These are phyloP conservation scores for Invenusta paracnida DNA, from an alignment of 2,888 invertebrate genomes.

Conservation along the genomic window DNA sequence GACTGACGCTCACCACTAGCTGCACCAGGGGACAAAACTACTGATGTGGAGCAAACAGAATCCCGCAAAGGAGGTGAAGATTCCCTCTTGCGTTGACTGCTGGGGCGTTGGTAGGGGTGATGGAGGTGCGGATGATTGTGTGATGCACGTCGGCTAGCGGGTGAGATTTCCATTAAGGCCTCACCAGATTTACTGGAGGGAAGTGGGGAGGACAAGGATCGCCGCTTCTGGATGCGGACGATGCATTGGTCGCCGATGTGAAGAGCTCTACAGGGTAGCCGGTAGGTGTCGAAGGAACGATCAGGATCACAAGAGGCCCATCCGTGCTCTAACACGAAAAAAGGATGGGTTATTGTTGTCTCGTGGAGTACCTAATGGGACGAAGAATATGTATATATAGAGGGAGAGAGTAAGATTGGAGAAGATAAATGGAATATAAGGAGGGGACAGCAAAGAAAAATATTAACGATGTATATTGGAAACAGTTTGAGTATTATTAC, in stretches of 20 bases:
- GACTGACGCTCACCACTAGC: too few relatives aligned
- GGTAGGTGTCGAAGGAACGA: neutral
- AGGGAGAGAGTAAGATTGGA: too few relatives aligned
- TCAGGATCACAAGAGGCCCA: constrained; percentile 2
- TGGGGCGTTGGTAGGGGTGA: neutral
- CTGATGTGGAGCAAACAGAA: too few relatives aligned
- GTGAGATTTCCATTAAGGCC: neutral
- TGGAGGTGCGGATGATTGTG: neutral
- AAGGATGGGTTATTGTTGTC: neutral
- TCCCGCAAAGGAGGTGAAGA: neutral
- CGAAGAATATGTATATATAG: too few relatives aligned
- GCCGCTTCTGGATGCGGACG: constrained; percentile 16
- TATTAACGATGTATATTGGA: too few relatives aligned
- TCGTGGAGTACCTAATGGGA: neutral
- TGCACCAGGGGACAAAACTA: too few relatives aligned
- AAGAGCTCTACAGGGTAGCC: neutral
- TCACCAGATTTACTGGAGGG: neutral
- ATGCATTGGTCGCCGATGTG: neutral
- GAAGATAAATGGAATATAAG: too few relatives aligned
- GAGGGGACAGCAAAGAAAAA: too few relatives aligned
- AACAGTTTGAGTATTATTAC: too few relatives aligned
- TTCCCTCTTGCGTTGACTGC: neutral
- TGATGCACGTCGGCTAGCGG: neutral
- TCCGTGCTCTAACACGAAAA: neutral
- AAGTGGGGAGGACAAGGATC: too few relatives aligned